These are phyloP conservation scores for Artemia franciscana DNA, from an alignment of 1,140 invertebrate species.

Conservation along the genomic window DNA sequence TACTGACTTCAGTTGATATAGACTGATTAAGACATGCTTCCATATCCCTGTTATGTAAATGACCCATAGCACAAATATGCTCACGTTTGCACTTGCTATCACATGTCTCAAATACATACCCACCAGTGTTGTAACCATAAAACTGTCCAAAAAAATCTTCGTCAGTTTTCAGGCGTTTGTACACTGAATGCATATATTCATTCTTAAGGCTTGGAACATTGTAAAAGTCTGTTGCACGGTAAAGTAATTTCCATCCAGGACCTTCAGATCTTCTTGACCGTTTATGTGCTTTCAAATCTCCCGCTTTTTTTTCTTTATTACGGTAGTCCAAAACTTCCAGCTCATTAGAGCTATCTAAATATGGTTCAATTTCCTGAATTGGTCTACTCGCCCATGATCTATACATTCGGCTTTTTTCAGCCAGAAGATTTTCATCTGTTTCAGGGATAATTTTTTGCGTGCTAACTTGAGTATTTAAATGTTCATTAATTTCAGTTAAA, in stretches of 20 bases:
- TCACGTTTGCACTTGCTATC: conserved; percentile 2
- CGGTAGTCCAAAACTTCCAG: background rate
- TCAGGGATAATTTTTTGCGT: background rate
- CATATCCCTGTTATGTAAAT: conserved; percentile 4
- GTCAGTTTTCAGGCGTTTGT: conserved; percentile 1
- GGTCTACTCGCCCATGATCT: background rate
- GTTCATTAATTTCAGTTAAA: conserved; percentile 3
- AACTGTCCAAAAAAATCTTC: conserved; percentile 1
- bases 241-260: conserved; percentile 8
- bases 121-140: conserved; percentile 8
- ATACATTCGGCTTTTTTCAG: background rate
- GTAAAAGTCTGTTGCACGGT: conserved; percentile 6
- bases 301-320: background rate
- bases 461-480: background rate
- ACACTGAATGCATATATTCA: conserved; percentile 1
- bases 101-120: conserved; percentile 6
- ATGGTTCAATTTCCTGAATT: background rate
- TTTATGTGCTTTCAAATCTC: background rate
- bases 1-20: too few relatives aligned
- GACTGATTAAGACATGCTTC: conserved; percentile 3
- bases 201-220: conserved; percentile 2
- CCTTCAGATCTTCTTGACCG: background rate
- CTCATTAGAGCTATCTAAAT: background rate
- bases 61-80: conserved; percentile 8
- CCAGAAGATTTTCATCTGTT: background rate